Evolutionary conservation across 1,140 invertebrate genomes (phyloP).

Genomic region (Globodera ellingtonae): DNA sequence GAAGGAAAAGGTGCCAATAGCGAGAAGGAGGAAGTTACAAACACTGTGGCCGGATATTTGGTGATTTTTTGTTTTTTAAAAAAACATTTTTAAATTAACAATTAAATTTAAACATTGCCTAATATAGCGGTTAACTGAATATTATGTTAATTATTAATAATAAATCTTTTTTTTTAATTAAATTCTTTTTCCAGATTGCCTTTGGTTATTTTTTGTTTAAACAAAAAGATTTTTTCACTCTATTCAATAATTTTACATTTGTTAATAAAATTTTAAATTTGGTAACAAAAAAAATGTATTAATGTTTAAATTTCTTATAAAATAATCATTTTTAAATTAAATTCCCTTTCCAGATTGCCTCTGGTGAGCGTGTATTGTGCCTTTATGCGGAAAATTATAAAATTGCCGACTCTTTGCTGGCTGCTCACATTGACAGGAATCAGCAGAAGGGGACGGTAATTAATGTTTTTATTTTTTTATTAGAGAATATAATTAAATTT

Average conservation of each 20-base stretch:
- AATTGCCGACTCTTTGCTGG: slow-evolving; percentile 42
- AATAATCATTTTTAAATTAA: too few relatives aligned
- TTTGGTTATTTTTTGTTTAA: not conserved
- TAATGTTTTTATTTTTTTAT: slow-evolving; percentile 6
- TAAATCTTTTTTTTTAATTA: too few relatives aligned
- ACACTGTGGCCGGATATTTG: slow-evolving; percentile 45
- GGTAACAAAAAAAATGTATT: too few relatives aligned
- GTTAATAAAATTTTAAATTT: too few relatives aligned
- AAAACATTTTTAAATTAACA: too few relatives aligned
- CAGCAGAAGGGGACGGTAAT: slow-evolving; percentile 41
- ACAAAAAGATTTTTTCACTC: not conserved
- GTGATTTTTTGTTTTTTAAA: not conserved
- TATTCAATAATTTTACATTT: too few relatives aligned
- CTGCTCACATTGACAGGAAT: slow-evolving; percentile 28
- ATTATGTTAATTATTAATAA: too few relatives aligned
- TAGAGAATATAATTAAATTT: slow-evolving; percentile 18
- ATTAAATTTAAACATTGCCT: too few relatives aligned
- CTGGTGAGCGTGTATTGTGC: slow-evolving; percentile 36
- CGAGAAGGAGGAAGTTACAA: not conserved
- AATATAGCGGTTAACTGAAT: too few relatives aligned
- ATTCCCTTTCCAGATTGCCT: slow-evolving; percentile 13
- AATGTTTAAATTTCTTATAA: too few relatives aligned
- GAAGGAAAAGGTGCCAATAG: not conserved
- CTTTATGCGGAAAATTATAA: slow-evolving; percentile 43
- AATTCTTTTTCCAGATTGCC: not conserved